Percentiles rank a stretch among this genome's conserved stretches.
Conservation (phyloP, 2,888 invertebrate species). For the Cryptus viduatorius region DNA sequence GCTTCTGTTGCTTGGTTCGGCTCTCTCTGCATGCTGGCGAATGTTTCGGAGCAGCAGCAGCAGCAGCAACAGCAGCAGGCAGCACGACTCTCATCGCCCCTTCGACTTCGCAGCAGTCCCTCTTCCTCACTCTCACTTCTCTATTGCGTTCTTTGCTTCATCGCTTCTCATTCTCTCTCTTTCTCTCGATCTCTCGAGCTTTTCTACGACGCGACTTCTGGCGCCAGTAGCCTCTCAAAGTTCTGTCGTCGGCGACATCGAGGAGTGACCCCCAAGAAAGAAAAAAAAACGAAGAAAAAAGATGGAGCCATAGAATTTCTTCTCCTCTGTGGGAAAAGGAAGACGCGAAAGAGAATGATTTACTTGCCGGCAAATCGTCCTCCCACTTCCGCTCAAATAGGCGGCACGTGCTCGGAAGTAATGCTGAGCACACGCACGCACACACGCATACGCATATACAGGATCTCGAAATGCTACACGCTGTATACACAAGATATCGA, state of each 20-base stretch:
- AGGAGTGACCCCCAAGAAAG: slow-evolving; percentile 30
- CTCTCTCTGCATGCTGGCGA: slow-evolving; percentile 39
- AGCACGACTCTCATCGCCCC: slow-evolving; percentile 13
- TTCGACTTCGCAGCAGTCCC: slow-evolving; percentile 26
- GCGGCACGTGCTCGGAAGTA: slow-evolving; percentile 63
- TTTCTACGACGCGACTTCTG: slow-evolving; percentile 53
- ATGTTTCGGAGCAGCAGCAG: slow-evolving; percentile 45
- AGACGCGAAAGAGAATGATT: slow-evolving; percentile 61
- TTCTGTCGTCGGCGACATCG: slow-evolving; percentile 50
- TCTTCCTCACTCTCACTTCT: slow-evolving; percentile 16
- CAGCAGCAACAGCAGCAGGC: not conserved
- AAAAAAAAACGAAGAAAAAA: slow-evolving; percentile 29
- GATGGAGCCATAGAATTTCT: slow-evolving; percentile 39
- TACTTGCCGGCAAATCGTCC: slow-evolving; percentile 69
- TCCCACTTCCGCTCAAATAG: slow-evolving; percentile 64
- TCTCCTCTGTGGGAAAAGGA: slow-evolving; percentile 40
- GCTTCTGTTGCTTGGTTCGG: slow-evolving; percentile 7
- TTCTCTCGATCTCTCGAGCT: slow-evolving; percentile 19
- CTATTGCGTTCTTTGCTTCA: slow-evolving; percentile 17
- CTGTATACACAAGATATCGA: not conserved
- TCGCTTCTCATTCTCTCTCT: slow-evolving; percentile 11
- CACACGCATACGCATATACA: not conserved
- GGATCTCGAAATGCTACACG: not conserved
- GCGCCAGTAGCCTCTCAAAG: slow-evolving; percentile 63
- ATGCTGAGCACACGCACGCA: slow-evolving; percentile 10